Percentiles rank a stretch among this genome's conserved stretches.
These are phyloP conservation scores for Illadopsis cleaveri DNA, from an alignment of 2,113 vertebrate species.

Conservation along the genomic window DNA sequence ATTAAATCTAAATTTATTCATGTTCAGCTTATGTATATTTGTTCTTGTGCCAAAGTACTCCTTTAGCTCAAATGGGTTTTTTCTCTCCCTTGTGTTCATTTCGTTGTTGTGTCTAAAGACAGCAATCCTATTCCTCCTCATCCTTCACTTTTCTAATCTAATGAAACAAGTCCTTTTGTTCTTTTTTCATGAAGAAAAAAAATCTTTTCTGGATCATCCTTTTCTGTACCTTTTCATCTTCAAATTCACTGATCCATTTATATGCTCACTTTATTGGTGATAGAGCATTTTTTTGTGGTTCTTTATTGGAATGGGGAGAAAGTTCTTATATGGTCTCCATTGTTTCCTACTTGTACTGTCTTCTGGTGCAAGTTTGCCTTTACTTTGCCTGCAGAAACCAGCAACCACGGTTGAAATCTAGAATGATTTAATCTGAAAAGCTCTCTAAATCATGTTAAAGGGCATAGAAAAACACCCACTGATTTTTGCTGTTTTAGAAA, in stretches of 20 bases:
- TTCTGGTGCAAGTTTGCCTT: background rate
- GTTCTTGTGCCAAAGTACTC: background rate
- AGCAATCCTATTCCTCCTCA: background rate
- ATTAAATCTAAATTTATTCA: conserved; percentile 16
- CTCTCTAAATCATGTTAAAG: conserved; percentile 5
- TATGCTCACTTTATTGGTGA: background rate
- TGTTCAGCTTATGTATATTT: background rate
- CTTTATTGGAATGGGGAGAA: background rate
- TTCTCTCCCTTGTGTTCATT: background rate
- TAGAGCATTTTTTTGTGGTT: background rate
- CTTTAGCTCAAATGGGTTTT: background rate
- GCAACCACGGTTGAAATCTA: background rate
- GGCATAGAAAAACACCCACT: background rate
- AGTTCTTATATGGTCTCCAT: background rate
- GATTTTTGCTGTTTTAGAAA: conserved; percentile 35
- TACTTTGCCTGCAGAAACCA: background rate
- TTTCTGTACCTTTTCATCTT: background rate
- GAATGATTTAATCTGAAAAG: background rate
- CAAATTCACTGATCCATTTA: background rate
- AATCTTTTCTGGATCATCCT: background rate
- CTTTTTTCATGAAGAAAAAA: background rate
- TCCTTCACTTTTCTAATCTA: background rate
- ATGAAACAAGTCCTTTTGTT: background rate
- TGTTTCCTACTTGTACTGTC: background rate
- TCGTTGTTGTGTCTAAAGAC: background rate